Evolutionary conservation across 2,888 invertebrate species (phyloP).

Genomic region (Beris morrisii): DNA sequence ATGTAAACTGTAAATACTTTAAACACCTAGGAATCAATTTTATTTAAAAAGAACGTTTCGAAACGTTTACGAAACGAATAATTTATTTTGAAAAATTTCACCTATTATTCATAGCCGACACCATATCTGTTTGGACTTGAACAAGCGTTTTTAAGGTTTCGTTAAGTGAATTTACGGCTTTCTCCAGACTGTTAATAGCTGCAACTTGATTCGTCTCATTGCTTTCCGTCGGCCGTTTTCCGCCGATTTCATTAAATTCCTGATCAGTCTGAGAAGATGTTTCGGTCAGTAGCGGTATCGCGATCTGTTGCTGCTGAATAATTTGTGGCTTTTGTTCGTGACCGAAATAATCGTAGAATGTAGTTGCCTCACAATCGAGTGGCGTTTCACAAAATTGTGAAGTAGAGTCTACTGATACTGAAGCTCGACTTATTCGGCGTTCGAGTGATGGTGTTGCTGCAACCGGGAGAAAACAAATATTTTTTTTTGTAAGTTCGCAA

Average conservation of each 20-base stretch:
- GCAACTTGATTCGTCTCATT: constrained; percentile 3
- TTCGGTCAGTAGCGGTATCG: neutral
- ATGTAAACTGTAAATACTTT: too few species aligned
- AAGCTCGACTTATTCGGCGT: constrained; percentile 12
- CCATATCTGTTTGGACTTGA: constrained; percentile 17
- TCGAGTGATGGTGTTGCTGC: constrained; percentile 7
- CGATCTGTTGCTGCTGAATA: neutral
- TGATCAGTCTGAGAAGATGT: constrained; percentile 5
- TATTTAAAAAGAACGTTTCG: too few species aligned
- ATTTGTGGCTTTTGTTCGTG: constrained; percentile 18
- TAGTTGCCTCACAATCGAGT: constrained; percentile 17
- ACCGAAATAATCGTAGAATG: constrained; percentile 17
- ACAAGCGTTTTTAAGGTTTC: constrained; percentile 19
- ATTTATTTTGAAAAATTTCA: constrained; percentile 1
- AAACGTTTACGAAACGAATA: neutral
- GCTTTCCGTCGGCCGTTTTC: neutral
- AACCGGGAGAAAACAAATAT: neutral
- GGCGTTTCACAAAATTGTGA: constrained; percentile 18
- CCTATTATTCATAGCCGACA: constrained; percentile 16
- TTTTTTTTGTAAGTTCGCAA: neutral
- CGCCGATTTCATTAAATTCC: neutral
- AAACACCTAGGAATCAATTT: too few species aligned
- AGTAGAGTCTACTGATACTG: constrained; percentile 17
- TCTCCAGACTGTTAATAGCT: constrained; percentile 16
- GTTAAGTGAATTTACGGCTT: constrained; percentile 23